Conservation (phyloP, 2,113 vertebrate genomes). For the Saccopteryx bilineata region DNA sequence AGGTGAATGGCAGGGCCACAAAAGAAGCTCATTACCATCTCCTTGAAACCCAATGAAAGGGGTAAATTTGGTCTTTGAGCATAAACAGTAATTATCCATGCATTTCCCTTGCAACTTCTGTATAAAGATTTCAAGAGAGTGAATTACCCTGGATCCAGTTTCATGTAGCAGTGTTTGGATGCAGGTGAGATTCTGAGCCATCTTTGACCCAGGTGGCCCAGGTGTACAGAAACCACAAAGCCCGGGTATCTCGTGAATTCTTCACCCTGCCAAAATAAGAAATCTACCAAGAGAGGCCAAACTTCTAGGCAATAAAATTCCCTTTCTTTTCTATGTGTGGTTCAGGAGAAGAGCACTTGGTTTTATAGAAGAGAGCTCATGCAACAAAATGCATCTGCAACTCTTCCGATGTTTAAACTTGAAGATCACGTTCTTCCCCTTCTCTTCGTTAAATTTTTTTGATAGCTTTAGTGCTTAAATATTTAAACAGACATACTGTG, state of each 20-base stretch:
- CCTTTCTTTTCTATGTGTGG: not conserved
- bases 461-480: not conserved
- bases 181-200: slow-evolving; percentile 67
- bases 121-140: slow-evolving; percentile 74
- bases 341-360: not conserved
- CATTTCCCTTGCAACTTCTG: slow-evolving; percentile 74
- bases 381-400: not conserved
- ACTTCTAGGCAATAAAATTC: not conserved
- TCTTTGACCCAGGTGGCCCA: slow-evolving; percentile 60
- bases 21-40: slow-evolving; percentile 76
- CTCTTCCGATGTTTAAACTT: slow-evolving; percentile 42
- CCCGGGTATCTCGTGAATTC: not conserved
- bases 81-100: slow-evolving; percentile 81
- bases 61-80: slow-evolving; percentile 73
- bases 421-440: not conserved
- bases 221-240: not conserved
- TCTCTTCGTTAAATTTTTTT: not conserved
- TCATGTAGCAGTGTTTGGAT: slow-evolving; percentile 61
- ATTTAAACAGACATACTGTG: not conserved
- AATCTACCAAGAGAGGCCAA: slow-evolving; percentile 41
- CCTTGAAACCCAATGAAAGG: slow-evolving; percentile 72
- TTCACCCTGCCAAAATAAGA: not conserved
- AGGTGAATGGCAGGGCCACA: slow-evolving; percentile 74
- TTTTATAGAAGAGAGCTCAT: not conserved
- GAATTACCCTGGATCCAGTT: slow-evolving; percentile 72